A percentile compares a stretch with the other conserved stretches of the same genome.
These are phyloP conservation scores for Drosophila takahashii DNA, from an alignment of 1,140 invertebrate species.

Conservation along the genomic window DNA sequence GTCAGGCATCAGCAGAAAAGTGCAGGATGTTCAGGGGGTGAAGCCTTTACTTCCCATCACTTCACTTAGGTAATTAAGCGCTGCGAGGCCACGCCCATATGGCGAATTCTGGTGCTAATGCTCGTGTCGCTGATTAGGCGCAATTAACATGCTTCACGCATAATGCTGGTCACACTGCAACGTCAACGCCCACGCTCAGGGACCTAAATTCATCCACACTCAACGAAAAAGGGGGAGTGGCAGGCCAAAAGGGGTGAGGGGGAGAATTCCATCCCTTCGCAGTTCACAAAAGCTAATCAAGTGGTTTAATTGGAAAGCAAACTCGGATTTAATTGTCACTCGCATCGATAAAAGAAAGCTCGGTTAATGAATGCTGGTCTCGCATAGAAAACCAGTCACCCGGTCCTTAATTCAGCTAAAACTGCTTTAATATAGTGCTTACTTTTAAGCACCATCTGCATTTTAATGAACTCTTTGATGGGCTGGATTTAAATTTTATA, in stretches of 20 bases:
- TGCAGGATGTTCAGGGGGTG: conserved; percentile 10
- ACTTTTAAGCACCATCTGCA: conserved; percentile 1
- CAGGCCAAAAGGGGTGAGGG: not conserved
- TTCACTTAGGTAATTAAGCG: conserved; percentile 67
- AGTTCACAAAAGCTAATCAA: conserved; percentile 68
- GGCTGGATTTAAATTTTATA: not conserved
- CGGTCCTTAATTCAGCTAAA: not conserved
- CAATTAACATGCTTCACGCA: conserved; percentile 78
- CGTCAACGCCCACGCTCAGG: conserved; percentile 23
- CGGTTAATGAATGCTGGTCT: conserved; percentile 33
- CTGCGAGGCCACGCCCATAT: conserved; percentile 51
- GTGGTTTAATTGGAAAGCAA: conserved; percentile 81
- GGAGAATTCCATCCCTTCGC: conserved; percentile 7
- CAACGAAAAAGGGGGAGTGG: conserved; percentile 2
- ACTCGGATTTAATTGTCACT: conserved; percentile 75
- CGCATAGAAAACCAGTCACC: conserved; percentile 11
- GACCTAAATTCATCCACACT: not conserved
- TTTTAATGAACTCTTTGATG: conserved; percentile 2
- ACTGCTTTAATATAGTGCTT: conserved; percentile 13
- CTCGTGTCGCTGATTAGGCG: conserved; percentile 64
- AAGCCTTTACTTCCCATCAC: not conserved
- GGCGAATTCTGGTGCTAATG: conserved; percentile 14
- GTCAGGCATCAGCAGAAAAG: conserved; percentile 14
- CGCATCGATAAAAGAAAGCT: conserved; percentile 60
- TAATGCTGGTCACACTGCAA: conserved; percentile 46